Conservation (phyloP, 1,140 invertebrate species). For the Rhagoletis zephyria region DNA sequence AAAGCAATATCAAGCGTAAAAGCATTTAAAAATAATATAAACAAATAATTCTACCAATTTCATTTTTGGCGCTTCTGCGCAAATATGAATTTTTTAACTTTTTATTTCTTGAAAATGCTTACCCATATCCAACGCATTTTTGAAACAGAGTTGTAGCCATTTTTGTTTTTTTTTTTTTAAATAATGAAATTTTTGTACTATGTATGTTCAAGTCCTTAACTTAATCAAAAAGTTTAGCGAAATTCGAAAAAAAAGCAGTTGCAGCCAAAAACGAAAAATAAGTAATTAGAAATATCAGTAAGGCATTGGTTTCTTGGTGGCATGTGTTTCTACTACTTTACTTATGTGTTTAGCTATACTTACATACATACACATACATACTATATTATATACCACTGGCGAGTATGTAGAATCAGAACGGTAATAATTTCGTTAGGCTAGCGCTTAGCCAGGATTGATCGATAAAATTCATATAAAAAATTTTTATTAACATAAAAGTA, state of each 20-base stretch:
- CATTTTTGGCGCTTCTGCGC: constrained; percentile 45
- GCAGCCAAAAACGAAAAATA: neutral
- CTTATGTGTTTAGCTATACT: constrained; percentile 46
- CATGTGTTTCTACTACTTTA: constrained; percentile 65
- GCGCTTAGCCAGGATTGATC: neutral
- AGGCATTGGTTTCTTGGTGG: constrained; percentile 76
- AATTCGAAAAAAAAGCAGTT: neutral
- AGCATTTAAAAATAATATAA: constrained; percentile 55
- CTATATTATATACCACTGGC: neutral
- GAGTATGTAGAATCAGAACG: neutral
- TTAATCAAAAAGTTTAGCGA: constrained; percentile 13
- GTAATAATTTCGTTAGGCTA: constrained; percentile 3
- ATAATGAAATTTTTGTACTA: constrained; percentile 1
- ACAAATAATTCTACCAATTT: constrained; percentile 60
- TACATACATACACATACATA: neutral
- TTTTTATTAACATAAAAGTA: neutral
- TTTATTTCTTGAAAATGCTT: neutral
- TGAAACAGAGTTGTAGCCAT: constrained; percentile 21
- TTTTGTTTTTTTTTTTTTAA: constrained; percentile 19
- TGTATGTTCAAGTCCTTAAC: neutral
- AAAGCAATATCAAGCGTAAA: constrained; percentile 57
- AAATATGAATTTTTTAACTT: constrained; percentile 29
- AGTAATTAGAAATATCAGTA: constrained; percentile 61
- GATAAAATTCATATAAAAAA: neutral
- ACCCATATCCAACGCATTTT: constrained; percentile 51